Evolutionary conservation across 2,888 invertebrate genomes (phyloP).

Genomic region (Flexamia atlantica): DNA sequence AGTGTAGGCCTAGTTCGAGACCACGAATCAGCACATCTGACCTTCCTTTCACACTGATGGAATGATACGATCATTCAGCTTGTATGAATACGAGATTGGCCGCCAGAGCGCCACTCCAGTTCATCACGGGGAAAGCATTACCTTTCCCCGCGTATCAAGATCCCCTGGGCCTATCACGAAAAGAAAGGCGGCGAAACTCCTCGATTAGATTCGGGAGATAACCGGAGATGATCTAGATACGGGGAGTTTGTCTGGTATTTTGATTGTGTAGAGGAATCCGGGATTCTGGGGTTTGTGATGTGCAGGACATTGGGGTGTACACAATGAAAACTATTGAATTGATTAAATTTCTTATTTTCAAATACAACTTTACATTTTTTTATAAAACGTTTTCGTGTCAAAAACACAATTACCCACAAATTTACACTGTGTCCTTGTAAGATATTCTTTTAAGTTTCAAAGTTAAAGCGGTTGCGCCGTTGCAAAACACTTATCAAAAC

Average conservation of each 20-base stretch:
- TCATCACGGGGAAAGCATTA: constrained; percentile 10
- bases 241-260: neutral
- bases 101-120: neutral
- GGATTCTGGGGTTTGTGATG: too few species aligned
- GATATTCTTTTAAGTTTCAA: too few species aligned
- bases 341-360: too few species aligned
- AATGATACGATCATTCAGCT: neutral
- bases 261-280: neutral
- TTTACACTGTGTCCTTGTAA: too few species aligned
- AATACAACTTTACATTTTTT: too few species aligned
- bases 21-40: constrained; percentile 8
- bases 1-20: neutral
- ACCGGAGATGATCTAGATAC: neutral
- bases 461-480: too few species aligned
- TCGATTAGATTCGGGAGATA: constrained; percentile 6
- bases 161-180: constrained; percentile 24
- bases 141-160: neutral
- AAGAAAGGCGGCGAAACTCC: neutral
- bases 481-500: too few species aligned
- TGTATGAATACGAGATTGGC: constrained; percentile 6
- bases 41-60: neutral
- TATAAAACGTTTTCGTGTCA: too few species aligned
- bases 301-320: too few species aligned
- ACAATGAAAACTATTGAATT: too few species aligned
- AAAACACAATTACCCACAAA: too few species aligned